Conservation (phyloP, 2,888 invertebrate species). For the Drosophila neutralis region DNA sequence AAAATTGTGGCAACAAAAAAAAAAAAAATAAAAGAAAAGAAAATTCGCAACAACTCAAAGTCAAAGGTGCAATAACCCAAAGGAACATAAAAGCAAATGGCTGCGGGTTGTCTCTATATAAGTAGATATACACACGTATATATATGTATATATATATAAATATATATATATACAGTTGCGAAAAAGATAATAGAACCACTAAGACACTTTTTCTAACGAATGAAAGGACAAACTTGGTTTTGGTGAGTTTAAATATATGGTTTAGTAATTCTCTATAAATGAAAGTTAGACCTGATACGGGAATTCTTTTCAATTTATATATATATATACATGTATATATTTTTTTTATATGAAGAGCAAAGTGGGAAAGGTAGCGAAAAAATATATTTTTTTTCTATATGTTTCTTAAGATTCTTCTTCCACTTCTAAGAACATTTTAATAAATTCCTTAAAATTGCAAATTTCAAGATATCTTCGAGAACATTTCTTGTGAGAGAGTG, state of each 20-base stretch:
- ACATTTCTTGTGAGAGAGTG: background rate
- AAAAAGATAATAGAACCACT: background rate
- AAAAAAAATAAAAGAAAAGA: conserved; percentile 17
- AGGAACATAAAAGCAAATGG: conserved; percentile 75
- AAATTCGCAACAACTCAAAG: conserved; percentile 69
- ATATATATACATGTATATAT: conserved; percentile 22
- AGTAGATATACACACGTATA: conserved; percentile 12
- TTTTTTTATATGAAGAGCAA: background rate
- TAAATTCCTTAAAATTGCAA: background rate
- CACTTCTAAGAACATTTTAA: background rate
- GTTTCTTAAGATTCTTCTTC: too few relatives aligned
- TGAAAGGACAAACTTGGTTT: background rate
- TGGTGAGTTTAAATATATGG: background rate
- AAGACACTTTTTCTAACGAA: background rate
- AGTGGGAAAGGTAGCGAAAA: background rate
- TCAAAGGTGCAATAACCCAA: conserved; percentile 81
- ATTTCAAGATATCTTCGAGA: background rate
- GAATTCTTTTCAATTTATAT: background rate
- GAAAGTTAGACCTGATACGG: background rate
- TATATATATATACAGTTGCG: background rate
- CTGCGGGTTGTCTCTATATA: conserved; percentile 61
- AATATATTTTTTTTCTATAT: background rate
- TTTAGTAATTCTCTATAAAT: background rate
- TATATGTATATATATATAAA: too few relatives aligned
- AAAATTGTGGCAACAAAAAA: conserved; percentile 28